Evolutionary conservation across 2,113 vertebrate species (phyloP).

Genomic region (Ivindomyrus marchei): DNA sequence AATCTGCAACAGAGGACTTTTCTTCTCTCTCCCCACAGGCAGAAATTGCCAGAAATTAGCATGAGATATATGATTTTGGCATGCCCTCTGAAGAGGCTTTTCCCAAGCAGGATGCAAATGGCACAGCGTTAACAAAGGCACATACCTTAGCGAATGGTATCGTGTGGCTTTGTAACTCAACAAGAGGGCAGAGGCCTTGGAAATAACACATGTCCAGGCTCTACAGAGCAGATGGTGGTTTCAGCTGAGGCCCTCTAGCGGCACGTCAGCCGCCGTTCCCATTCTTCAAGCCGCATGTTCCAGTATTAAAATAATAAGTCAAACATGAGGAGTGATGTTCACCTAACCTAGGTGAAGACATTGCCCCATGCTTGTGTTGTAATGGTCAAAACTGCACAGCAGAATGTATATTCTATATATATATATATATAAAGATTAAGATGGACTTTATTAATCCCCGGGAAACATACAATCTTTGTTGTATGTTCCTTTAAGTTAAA

Average conservation of each 20-base stretch:
- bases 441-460: background rate
- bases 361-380: background rate
- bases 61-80: constrained; percentile 7
- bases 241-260: background rate
- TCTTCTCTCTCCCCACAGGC: constrained; percentile 10
- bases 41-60: constrained; percentile 20
- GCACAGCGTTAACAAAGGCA: background rate
- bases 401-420: background rate
- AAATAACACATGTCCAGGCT: background rate
- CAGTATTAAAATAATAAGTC: background rate
- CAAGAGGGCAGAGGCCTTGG: background rate
- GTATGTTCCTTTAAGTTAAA: background rate
- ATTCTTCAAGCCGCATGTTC: background rate
- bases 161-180: background rate
- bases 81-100: background rate
- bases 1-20: constrained; percentile 9
- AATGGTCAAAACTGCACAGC: background rate
- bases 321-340: background rate
- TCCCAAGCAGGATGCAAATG: background rate
- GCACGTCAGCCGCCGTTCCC: background rate
- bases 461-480: background rate
- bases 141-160: background rate
- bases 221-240: background rate
- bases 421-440: background rate
- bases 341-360: background rate